Percentiles rank a stretch among this genome's conserved stretches.
Evolutionary conservation across 37 sponge, comb jelly and placozoan genomes (phyloP).

Genomic region (Diacarnus erythraeanus): DNA sequence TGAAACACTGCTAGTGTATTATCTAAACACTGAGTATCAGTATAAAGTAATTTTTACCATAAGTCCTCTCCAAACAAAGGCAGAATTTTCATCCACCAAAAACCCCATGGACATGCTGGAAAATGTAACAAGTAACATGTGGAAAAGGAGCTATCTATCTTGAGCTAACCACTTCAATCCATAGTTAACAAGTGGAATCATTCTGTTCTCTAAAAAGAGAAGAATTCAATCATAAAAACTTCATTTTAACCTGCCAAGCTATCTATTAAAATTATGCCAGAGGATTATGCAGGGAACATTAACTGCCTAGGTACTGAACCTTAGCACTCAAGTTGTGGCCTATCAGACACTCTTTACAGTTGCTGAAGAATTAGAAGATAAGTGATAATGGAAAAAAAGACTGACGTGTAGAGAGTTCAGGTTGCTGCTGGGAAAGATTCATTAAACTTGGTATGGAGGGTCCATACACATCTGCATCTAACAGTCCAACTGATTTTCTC

Average conservation of each 20-base stretch:
- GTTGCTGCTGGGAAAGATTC: constrained; percentile 77
- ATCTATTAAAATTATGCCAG: no score
- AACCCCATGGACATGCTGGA: constrained; percentile 99
- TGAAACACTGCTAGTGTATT: background rate
- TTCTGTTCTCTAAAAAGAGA: constrained; percentile 61
- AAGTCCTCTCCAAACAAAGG: constrained; percentile 97
- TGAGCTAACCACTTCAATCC: constrained; percentile 84
- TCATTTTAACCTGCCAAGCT: no score
- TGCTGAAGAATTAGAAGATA: background rate
- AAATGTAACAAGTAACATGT: background rate
- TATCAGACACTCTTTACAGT: no score
- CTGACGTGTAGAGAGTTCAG: constrained; percentile 76
- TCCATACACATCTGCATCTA: constrained; percentile 99
- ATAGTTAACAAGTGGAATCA: constrained; percentile 91
- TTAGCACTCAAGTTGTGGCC: no score
- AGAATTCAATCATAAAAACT: background rate
- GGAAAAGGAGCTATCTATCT: background rate
- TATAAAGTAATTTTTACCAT: constrained; percentile 63
- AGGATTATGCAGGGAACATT: no score
- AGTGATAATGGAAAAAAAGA: no score
- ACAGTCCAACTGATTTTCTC: constrained; percentile 77
- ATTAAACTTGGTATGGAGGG: constrained; percentile 95
- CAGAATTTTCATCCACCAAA: constrained; percentile 87
- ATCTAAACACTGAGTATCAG: background rate
- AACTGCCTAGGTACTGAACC: no score